Evolutionary conservation across 1,140 invertebrate species (phyloP).

Genomic region (Eriosoma lanigerum): DNA sequence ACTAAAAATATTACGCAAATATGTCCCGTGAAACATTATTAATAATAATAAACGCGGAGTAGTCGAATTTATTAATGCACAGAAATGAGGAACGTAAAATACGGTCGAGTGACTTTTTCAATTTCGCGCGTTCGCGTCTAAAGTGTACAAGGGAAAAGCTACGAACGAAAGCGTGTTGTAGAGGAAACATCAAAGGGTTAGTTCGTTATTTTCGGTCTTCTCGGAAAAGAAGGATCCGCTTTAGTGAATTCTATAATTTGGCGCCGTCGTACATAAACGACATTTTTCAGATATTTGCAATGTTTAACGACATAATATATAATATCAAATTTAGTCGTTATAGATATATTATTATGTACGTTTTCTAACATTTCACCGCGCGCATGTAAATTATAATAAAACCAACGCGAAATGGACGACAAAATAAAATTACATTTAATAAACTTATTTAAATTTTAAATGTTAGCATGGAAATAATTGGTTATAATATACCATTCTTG

Average conservation of each 20-base stretch:
- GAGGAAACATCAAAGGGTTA: constrained; percentile 35
- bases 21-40: neutral
- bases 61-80: neutral
- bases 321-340: neutral
- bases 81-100: neutral
- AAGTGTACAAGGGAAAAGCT: neutral
- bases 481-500: too few species aligned
- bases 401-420: too few species aligned
- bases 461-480: too few species aligned
- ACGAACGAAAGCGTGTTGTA: neutral
- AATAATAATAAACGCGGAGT: neutral
- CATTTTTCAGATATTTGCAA: constrained; percentile 6
- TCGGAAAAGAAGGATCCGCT: neutral
- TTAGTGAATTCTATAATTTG: constrained; percentile 7
- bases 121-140: neutral
- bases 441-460: too few species aligned
- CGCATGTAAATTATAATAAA: too few species aligned
- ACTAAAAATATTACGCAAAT: neutral
- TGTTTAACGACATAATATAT: neutral
- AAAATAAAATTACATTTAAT: too few species aligned
- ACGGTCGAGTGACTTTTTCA: constrained; percentile 23
- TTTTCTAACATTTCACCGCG: too few species aligned
- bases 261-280: neutral
- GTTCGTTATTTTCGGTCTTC: constrained; percentile 21
- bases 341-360: too few species aligned